phyloP scores from a whole-genome alignment of 2,888 invertebrate species.

The Sepioteuthis lessoniana region DNA sequence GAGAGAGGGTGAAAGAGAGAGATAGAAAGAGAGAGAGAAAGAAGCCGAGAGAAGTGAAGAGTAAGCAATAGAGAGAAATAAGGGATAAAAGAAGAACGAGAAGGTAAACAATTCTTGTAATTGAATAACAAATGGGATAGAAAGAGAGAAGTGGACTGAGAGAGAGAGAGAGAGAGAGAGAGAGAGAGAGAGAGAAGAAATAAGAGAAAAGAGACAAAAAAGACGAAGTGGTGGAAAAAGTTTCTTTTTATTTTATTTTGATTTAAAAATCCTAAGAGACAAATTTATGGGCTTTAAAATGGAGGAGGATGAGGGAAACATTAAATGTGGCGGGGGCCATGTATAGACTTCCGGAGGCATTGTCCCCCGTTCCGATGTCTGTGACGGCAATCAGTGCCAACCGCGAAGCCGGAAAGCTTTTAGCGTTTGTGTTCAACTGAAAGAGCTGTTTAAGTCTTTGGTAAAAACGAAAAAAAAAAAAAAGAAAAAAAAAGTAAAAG shows the following conservation, averaged over 20 bases:
- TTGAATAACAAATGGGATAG: background rate
- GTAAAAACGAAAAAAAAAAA: background rate
- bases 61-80: no score
- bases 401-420: conserved; percentile 20
- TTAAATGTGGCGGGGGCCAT: background rate
- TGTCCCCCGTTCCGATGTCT: background rate
- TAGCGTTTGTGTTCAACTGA: background rate
- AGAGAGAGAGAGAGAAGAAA: background rate
- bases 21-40: no score
- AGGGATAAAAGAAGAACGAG: no score
- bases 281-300: background rate
- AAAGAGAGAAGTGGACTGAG: background rate
- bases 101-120: no score
- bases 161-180: background rate
- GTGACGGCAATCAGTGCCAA: background rate
- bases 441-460: background rate
- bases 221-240: background rate
- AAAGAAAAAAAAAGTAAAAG: background rate
- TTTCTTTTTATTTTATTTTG: background rate
- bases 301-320: background rate
- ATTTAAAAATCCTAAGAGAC: background rate
- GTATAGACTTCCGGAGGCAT: background rate
- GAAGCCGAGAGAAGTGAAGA: no score
- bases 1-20: no score
- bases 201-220: background rate